Conservation (phyloP, 2,797 vertebrate species). For the Urosaurus nigricauda region DNA sequence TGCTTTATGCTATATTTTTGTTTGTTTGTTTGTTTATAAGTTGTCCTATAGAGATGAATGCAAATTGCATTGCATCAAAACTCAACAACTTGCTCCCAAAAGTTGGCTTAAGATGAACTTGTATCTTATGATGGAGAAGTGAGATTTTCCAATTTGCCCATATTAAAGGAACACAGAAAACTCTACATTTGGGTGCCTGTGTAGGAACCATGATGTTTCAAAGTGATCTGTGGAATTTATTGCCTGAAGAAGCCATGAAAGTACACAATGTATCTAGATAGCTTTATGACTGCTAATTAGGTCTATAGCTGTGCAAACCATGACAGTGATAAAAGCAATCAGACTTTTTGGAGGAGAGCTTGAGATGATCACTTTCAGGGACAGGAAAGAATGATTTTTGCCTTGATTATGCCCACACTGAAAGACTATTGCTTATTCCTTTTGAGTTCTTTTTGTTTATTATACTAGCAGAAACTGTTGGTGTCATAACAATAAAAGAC, state of each 20-base stretch:
- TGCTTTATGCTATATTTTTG: background rate
- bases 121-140: conserved; percentile 1
- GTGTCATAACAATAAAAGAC: conserved; percentile 51
- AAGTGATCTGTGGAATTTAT: conserved; percentile 56
- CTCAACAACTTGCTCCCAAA: no score
- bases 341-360: conserved; percentile 56
- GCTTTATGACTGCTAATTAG: conserved; percentile 78
- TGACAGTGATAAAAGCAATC: conserved; percentile 69
- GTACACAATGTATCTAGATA: conserved; percentile 68
- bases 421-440: conserved; percentile 40
- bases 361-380: conserved; percentile 53
- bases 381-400: conserved; percentile 50
- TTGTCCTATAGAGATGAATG: background rate
- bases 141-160: background rate
- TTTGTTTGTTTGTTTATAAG: no score
- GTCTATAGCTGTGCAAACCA: conserved; percentile 76
- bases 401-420: conserved; percentile 34
- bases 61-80: background rate
- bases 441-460: conserved; percentile 47
- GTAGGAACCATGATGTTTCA: background rate
- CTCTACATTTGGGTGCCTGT: conserved; percentile 58
- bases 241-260: conserved; percentile 62
- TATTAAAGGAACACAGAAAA: background rate
- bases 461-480: conserved; percentile 40
- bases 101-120: background rate